Conservation (phyloP, 2,888 invertebrate species). For the Malacosoma neustria region DNA sequence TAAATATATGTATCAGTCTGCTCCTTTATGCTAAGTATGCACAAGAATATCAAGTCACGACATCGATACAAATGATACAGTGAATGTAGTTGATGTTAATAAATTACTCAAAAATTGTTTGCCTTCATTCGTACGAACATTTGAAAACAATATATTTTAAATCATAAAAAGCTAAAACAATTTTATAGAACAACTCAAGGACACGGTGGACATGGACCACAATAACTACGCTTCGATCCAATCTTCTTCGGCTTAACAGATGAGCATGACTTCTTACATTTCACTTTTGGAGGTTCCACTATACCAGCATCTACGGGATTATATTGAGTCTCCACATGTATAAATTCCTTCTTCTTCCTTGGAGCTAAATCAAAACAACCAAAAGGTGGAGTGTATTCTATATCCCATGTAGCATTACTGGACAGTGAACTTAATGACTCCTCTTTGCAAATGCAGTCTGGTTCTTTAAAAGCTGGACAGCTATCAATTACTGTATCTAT, state of each 20-base stretch:
- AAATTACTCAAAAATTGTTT: too few species aligned
- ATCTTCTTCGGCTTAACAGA: constrained; percentile 30
- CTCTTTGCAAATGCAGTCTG: constrained; percentile 51
- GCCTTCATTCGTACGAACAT: too few species aligned
- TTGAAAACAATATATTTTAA: too few species aligned
- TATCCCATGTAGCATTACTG: constrained; percentile 79
- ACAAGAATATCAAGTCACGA: too few species aligned
- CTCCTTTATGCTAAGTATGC: too few species aligned
- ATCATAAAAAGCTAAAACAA: too few species aligned
- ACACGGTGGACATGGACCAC: constrained; percentile 18
- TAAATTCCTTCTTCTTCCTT: constrained; percentile 56
- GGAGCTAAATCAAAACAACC: constrained; percentile 78
- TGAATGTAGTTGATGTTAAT: too few species aligned
- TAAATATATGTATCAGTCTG: too few species aligned
- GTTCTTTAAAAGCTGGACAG: constrained; percentile 61
- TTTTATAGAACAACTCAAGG: neutral
- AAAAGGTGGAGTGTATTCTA: constrained; percentile 82
- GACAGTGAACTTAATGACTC: constrained; percentile 61
- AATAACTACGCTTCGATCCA: constrained; percentile 23
- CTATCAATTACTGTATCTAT: constrained; percentile 60
- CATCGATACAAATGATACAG: too few species aligned
- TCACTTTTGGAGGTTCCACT: constrained; percentile 30
- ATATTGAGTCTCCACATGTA: constrained; percentile 79
- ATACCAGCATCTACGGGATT: constrained; percentile 67
- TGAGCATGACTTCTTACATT: constrained; percentile 32